These are phyloP conservation scores for Entelurus aequoreus DNA, from an alignment of 2,113 vertebrate genomes.

Conservation along the genomic window DNA sequence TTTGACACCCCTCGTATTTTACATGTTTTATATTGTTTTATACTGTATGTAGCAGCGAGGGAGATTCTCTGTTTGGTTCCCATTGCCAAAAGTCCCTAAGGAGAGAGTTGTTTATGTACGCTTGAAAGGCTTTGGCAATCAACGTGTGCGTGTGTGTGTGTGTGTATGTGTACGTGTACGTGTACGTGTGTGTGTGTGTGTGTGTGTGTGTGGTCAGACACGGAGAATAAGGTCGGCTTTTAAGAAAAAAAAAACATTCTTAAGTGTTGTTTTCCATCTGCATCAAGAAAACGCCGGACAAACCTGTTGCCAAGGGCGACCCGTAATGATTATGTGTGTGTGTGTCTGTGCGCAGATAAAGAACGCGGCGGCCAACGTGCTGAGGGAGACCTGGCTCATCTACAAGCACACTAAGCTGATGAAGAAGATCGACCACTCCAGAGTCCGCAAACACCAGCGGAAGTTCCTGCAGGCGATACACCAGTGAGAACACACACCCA, in stretches of 20 bases:
- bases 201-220: constrained; percentile 30
- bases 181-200: constrained; percentile 21
- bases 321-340: constrained; percentile 28
- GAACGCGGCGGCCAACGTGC: constrained; percentile 92
- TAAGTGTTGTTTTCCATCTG: constrained; percentile 21
- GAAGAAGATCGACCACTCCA: constrained; percentile 96
- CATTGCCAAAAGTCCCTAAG: constrained; percentile 49
- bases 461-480: constrained; percentile 98
- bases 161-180: constrained; percentile 18
- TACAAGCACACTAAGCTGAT: constrained; percentile 97
- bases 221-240: constrained; percentile 42
- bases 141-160: constrained; percentile 13
- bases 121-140: constrained; percentile 54
- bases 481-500: constrained; percentile 78
- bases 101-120: constrained; percentile 49
- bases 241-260: constrained; percentile 26
- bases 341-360: constrained; percentile 81
- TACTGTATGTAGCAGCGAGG: constrained; percentile 24
- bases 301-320: constrained; percentile 54
- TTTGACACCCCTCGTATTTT: too few species aligned
- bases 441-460: constrained; percentile 94
- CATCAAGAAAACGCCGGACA: constrained; percentile 23
- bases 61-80: constrained; percentile 45
- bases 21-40: constrained; percentile 20
- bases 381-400: constrained; percentile 97